Base-by-base conservation (phyloP, 2,113 vertebrate genomes). In the Scomber colias region DNA sequence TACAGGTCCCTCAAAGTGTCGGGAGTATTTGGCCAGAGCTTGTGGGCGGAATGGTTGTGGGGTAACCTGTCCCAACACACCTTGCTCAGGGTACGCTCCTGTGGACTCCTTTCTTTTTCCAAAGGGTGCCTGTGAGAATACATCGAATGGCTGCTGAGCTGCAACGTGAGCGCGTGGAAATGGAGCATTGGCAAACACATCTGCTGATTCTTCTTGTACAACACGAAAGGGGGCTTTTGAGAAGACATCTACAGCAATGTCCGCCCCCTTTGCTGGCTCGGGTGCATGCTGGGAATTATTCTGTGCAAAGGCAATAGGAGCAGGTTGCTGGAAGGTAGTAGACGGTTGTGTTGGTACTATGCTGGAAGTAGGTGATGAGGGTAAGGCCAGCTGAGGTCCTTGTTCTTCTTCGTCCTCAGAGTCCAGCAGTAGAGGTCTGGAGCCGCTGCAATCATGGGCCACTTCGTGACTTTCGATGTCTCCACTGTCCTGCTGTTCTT, bases 81-180 rank as follows among this genome's bases (percentile, higher is more conserved):
- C 92, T 13, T 96, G 96, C 21, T 95, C 95, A 3, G 94, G 91
- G 71, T 87, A 85, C 0, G 65, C 84, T 92, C 94, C 68, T 87
- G 91, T 21, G 44, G 0, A 51, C 89, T 97, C 66, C 68, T 93
- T 98, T 90, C 93, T 97, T 87, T 96, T 98, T 0, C 96, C 96
- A 48, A 99, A 99, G 0, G 98, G 98, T 30, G 98, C 97, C 92
- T 96, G 95, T 44, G 97, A 95, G 80, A 99, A 99, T 0, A 99
- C 96, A 0, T 99, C 98, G 0, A 94, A 71, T 54, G 96, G 96
- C 30, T 96, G 95, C 61, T 72, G 77, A 0, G 86, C 63, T 16
- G 90, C 74, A 0, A 24, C 0, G 0, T 1, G 85, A 51, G 90
- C 87, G 10, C 93, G 96, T 31, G 91, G 82, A 81, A 99, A 99